Conservation (phyloP, 2,113 vertebrate genomes). For the Catharus fuscescens region DNA sequence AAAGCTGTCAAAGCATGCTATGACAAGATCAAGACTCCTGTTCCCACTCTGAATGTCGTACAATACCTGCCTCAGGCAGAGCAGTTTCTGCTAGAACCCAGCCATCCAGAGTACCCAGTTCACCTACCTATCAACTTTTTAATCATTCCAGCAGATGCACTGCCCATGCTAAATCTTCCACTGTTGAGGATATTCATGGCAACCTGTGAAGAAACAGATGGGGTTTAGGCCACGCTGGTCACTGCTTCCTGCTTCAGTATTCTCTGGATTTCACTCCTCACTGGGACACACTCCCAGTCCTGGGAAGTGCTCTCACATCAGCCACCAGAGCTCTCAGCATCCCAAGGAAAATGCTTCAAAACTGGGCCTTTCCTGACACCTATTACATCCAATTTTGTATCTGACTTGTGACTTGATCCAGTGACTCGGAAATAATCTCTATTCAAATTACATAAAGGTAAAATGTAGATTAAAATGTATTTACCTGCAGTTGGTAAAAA, state of each 20-base stretch:
- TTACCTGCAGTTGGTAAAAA: background rate
- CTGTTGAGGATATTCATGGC: constrained; percentile 96
- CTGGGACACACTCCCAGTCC: background rate
- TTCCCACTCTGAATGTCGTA: background rate
- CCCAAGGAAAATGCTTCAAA: background rate
- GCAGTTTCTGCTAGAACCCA: background rate
- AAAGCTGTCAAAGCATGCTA: background rate
- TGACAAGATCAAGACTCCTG: background rate
- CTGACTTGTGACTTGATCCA: background rate
- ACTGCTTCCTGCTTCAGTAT: background rate
- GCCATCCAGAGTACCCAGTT: background rate
- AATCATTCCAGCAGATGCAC: constrained; percentile 85
- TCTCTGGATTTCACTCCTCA: background rate
- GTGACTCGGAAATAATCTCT: background rate
- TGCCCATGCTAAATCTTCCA: constrained; percentile 95
- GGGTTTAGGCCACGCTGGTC: fast-evolving
- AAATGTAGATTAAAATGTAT: background rate
- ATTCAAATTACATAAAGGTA: background rate
- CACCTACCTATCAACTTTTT: constrained; percentile 92
- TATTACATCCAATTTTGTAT: background rate
- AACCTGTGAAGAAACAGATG: constrained; percentile 72
- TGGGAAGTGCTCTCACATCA: background rate
- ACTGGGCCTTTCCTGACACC: background rate
- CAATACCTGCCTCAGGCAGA: background rate
- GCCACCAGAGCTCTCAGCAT: background rate